These are phyloP conservation scores for Acleris holmiana DNA, from an alignment of 2,888 invertebrate species.

Conservation along the genomic window DNA sequence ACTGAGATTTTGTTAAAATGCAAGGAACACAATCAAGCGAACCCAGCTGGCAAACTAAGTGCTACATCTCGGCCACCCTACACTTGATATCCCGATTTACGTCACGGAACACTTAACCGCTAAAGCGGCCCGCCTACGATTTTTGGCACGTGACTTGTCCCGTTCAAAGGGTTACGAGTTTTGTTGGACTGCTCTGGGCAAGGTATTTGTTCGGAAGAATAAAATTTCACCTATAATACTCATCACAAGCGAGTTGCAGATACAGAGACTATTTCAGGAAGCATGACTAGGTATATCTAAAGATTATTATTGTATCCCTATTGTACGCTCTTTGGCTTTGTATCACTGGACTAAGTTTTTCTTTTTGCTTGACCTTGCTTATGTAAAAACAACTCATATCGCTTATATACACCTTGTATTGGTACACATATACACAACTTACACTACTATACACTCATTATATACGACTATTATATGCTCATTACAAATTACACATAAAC, in stretches of 20 bases:
- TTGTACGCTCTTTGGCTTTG: neutral
- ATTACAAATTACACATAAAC: no score
- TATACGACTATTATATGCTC: no score
- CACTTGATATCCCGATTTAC: constrained; percentile 39
- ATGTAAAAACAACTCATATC: no score
- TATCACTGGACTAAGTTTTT: neutral
- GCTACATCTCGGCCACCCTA: constrained; percentile 38
- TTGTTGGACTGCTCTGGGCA: constrained; percentile 42
- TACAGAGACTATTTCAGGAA: constrained; percentile 24
- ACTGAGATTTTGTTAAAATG: constrained; percentile 35
- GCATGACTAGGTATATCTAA: constrained; percentile 6
- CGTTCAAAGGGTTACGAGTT: constrained; percentile 38
- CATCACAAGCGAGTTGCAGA: constrained; percentile 36
- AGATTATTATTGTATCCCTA: no score
- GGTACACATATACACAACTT: no score
- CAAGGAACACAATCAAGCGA: constrained; percentile 39
- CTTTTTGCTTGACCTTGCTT: no score
- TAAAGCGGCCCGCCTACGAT: constrained; percentile 40
- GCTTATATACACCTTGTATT: no score
- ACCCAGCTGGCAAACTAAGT: constrained; percentile 41
- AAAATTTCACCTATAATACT: constrained; percentile 37
- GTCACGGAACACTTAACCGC: constrained; percentile 42
- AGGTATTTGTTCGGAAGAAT: constrained; percentile 39
- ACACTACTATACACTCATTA: no score
- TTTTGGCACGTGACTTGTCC: constrained; percentile 40